Conservation (phyloP, 2,113 vertebrate species). For the Epinephelus cyanopodus region DNA sequence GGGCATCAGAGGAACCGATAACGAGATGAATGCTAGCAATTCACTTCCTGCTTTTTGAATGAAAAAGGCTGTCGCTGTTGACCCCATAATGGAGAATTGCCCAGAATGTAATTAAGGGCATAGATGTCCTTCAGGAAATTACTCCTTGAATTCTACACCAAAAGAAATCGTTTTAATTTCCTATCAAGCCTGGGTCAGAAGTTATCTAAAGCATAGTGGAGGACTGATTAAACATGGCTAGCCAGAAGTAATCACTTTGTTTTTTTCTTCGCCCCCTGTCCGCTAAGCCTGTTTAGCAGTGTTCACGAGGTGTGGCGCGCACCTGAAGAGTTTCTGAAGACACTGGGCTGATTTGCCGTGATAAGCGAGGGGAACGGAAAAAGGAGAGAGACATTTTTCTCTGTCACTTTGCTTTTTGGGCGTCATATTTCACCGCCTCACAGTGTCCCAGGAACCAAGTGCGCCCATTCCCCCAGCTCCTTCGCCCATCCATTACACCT, state of each 20-base stretch:
- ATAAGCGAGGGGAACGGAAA: conserved; percentile 35
- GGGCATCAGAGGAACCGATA: conserved; percentile 51
- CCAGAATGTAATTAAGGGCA: conserved; percentile 65
- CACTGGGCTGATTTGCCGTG: conserved; percentile 50
- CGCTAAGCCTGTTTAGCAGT: conserved; percentile 18
- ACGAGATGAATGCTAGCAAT: conserved; percentile 42
- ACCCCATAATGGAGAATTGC: conserved; percentile 55
- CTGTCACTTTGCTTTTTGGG: conserved; percentile 64
- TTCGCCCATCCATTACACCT: conserved; percentile 50
- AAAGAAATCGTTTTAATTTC: conserved; percentile 70
- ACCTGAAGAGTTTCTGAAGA: conserved; percentile 30
- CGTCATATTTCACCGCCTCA: conserved; percentile 69
- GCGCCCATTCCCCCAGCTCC: background rate
- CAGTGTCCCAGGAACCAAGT: conserved; percentile 19
- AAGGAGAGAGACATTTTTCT: conserved; percentile 61
- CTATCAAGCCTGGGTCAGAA: conserved; percentile 67
- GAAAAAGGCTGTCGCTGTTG: conserved; percentile 41
- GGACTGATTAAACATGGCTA: conserved; percentile 74
- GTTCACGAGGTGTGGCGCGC: conserved; percentile 10
- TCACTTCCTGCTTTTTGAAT: conserved; percentile 51
- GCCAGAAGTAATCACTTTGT: conserved; percentile 66
- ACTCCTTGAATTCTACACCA: conserved; percentile 51
- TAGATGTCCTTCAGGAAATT: conserved; percentile 69
- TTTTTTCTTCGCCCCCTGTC: conserved; percentile 40
- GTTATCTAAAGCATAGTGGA: conserved; percentile 72